Percentiles rank a stretch among this genome's conserved stretches.
These are phyloP conservation scores for Halocaridina rubra DNA, from an alignment of 2,888 invertebrate genomes.

Conservation along the genomic window DNA sequence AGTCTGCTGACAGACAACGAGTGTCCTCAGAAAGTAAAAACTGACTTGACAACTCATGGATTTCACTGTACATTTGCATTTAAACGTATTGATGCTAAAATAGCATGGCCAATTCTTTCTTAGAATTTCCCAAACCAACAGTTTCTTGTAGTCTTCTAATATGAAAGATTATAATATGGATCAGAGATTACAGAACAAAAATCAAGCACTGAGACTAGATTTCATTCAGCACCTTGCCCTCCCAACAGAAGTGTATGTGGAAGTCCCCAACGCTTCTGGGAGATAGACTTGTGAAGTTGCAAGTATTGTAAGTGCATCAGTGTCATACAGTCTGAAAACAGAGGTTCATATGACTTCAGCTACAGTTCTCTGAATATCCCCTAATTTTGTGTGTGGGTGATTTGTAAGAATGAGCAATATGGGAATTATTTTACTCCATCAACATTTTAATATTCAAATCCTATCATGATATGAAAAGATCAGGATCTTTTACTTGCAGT, in stretches of 20 bases:
- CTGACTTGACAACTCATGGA: conserved; percentile 72
- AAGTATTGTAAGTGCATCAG: no score
- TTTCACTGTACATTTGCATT: conserved; percentile 93
- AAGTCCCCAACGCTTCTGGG: not conserved
- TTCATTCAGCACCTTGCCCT: not conserved
- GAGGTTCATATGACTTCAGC: no score
- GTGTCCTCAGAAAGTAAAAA: conserved; percentile 89
- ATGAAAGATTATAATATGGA: not conserved
- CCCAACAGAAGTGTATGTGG: not conserved
- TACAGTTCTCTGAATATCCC: no score
- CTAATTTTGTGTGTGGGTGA: no score
- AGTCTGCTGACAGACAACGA: conserved; percentile 88
- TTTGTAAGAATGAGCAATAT: no score
- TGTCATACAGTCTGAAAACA: no score
- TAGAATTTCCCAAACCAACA: not conserved
- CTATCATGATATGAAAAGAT: no score
- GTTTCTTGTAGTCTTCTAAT: not conserved
- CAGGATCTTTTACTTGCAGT: no score
- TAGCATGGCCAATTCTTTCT: conserved; percentile 83
- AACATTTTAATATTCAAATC: no score
- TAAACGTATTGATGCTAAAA: conserved; percentile 95
- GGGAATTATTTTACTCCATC: no score
- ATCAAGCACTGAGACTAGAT: not conserved
- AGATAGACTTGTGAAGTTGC: not conserved
- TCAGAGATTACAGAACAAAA: not conserved